Conservation (phyloP, 2,113 vertebrate genomes). For the Nyctibius bracteatus region DNA sequence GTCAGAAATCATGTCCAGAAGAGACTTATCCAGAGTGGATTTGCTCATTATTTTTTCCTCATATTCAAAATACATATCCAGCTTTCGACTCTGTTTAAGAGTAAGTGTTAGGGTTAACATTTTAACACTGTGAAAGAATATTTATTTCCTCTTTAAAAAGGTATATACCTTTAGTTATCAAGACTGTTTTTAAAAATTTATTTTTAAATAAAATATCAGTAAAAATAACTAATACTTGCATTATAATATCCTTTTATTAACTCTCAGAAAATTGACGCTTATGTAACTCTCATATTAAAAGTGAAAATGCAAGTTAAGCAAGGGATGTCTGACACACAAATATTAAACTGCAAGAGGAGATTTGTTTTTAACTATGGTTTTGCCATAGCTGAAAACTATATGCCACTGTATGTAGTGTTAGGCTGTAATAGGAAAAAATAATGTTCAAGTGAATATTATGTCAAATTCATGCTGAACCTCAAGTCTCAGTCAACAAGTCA, state of each 20-base stretch:
- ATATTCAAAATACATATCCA: constrained; percentile 97
- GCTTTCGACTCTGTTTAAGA: constrained; percentile 85
- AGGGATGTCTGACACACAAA: background rate
- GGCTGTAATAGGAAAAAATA: background rate
- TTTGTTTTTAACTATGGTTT: background rate
- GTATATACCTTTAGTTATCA: background rate
- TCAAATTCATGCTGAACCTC: background rate
- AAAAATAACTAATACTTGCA: background rate
- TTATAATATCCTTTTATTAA: background rate
- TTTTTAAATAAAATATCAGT: background rate
- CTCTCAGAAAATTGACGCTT: background rate
- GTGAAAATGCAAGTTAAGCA: background rate
- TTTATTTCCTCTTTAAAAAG: background rate
- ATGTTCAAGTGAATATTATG: background rate
- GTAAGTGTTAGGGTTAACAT: constrained; percentile 24
- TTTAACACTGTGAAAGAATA: background rate
- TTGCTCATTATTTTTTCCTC: constrained; percentile 99
- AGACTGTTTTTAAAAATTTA: background rate
- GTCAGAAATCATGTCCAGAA: constrained; percentile 96
- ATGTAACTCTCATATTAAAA: background rate
- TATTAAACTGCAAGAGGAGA: background rate
- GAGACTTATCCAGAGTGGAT: constrained; percentile 92
- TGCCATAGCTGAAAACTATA: background rate
- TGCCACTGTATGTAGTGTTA: background rate
- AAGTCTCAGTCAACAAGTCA: background rate